Evolutionary conservation across 1,140 invertebrate genomes (phyloP).

Genomic region (Macrostomum lignano): DNA sequence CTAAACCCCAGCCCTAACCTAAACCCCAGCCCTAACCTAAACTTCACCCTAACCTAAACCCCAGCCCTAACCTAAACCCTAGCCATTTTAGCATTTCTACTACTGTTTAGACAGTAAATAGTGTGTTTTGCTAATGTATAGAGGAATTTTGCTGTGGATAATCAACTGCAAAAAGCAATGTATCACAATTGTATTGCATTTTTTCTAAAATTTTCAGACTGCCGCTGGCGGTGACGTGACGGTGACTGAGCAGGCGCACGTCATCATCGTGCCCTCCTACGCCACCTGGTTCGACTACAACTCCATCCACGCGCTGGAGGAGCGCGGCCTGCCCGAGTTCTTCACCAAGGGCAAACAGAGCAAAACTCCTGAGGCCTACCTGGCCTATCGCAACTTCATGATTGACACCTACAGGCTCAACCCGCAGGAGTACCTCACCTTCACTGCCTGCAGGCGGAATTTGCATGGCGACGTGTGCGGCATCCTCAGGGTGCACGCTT

Average conservation of each 20-base stretch:
- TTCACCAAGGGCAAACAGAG: conserved; percentile 95
- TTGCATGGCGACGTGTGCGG: conserved; percentile 93
- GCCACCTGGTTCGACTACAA: conserved; percentile 99
- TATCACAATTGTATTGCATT: too few species aligned
- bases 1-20: too few species aligned
- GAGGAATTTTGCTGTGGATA: too few species aligned
- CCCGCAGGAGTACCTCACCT: conserved; percentile 77
- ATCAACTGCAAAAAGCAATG: too few species aligned
- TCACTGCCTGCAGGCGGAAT: conserved; percentile 82
- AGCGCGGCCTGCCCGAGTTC: conserved; percentile 79
- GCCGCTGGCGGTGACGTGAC: too few species aligned
- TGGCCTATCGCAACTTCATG: conserved; percentile 97
- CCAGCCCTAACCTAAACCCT: too few species aligned
- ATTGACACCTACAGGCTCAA: conserved; percentile 94
- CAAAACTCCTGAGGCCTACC: conserved; percentile 71
- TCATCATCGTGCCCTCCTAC: conserved; percentile 92
- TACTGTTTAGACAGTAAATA: too few species aligned
- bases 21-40: too few species aligned
- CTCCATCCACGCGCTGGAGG: conserved; percentile 77
- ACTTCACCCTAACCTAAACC: too few species aligned
- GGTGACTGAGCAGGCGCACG: conserved; percentile 49
- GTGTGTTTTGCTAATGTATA: too few species aligned
- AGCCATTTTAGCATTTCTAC: too few species aligned
- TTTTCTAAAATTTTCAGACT: too few species aligned
- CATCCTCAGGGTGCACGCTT: conserved; percentile 73